Base-by-base conservation (phyloP, 1,140 invertebrate species). In the Bactericera cockerelli region DNA sequence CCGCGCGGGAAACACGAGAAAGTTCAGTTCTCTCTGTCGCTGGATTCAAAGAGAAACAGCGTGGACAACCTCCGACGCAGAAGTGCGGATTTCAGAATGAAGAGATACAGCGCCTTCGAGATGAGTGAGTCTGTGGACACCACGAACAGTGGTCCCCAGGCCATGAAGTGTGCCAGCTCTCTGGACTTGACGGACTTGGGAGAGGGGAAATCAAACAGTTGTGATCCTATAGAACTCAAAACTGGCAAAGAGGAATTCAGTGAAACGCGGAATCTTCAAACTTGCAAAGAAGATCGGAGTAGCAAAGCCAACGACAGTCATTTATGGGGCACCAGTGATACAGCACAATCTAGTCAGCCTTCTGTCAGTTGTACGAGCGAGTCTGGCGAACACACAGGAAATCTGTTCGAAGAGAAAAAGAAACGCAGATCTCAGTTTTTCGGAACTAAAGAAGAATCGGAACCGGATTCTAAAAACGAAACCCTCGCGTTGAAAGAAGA, bases 11-110 rank as follows among this genome's bases (percentile, higher is more conserved):
- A 49, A 49, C 42, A 49, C 22, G 42, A 49, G n/a, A 49, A 49
- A 49, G 22, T 49, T 19, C 42, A 49, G 22, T 49, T 22, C n/a
- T 49, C 42, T 16, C 22, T 19, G 6, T 49, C 42, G n/a, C 22
- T 49, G 19, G 42, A 49, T 49, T 49, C 42, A 19, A 49, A 49
- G 19, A 4, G 22, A 49, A 49, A 49, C 22, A 22, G 3, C 3
- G n/a, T 10, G 3, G 8, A 4, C 8, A 49, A 22, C 22, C 8
- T 16, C 3, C 42, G 42, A 49, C 42, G 22, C 22, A 6, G 42
- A 16, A 49, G 42, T 49, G 42, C 22, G n/a, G 42, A 49, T 49
- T 49, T 49, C 22, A 49, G 19, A 49, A 49, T 49, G 22, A 49
- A 49, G 22, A 4, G 42, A 49, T 49, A 49, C 22, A 49, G 42